Base-by-base conservation (phyloP, 2,888 invertebrate species). In the Chaetogeoica ovagalla region DNA sequence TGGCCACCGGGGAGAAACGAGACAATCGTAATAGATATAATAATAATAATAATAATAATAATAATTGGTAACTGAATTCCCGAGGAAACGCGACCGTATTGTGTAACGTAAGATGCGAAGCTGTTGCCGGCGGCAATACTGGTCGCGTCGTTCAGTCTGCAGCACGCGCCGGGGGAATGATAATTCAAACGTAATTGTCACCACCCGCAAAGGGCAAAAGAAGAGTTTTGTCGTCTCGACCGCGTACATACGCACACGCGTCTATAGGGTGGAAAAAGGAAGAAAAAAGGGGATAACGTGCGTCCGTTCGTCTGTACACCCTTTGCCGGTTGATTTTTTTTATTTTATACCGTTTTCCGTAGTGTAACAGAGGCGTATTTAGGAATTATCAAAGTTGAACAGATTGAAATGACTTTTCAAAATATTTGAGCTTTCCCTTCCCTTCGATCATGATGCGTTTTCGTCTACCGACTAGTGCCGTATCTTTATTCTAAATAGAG, bases 141-240 rank as follows among this genome's bases (percentile, higher is more conserved):
- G 43, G 57, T 57, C 57, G 71, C 30, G 30, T 30, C 30, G 30
- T 30, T 1, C 30, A 30, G 30, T 30, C 30, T 30, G 30, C 30
- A 30, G 30, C 30, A 30, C 55, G 70, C 71, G 63, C 55, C 79
- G 52, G 57, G 79, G 79, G 79, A 79, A 79, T 79, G 79, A 79
- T 79, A 79, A 79, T 79, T 79, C 79, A 79, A 57, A 70, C 79
- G 30, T 79, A 79, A 79, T 79, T 79, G 79, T 79, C 79, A 79
- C 79, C 79, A 30, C 30, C 30, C 30, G 30, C 79, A 71, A 79
- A 79, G 79, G 79, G 79, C 79, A 71, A 79, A 79, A 79, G 77
- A 79, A 79, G 77, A 9, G 7, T 65, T 79, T 71, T 30, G 63
- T 71, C 69, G 52, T 13, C 48, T 3, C 69, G 57, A 48, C 5